Conservation (phyloP, 2,113 vertebrate genomes). For the Etia nguti region DNA sequence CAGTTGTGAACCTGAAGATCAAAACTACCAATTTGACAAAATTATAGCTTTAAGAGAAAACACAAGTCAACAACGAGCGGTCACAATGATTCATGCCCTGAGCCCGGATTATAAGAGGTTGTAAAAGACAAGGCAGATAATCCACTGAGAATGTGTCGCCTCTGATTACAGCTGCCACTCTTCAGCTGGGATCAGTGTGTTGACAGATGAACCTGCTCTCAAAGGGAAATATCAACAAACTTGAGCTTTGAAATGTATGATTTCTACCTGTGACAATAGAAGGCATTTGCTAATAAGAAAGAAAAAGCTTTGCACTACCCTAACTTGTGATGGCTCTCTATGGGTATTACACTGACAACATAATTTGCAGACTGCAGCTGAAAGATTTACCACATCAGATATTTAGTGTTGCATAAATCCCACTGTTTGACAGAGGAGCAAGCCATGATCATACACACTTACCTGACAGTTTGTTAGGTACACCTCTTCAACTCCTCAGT, state of each 20-base stretch:
- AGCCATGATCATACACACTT: background rate
- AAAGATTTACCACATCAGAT: background rate
- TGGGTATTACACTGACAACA: background rate
- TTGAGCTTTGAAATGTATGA: background rate
- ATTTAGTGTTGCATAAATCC: background rate
- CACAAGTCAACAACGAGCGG: slow-evolving; percentile 32
- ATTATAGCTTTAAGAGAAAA: slow-evolving; percentile 44
- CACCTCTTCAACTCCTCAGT: background rate
- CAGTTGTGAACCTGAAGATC: slow-evolving; percentile 48
- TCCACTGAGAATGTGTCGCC: slow-evolving; percentile 51
- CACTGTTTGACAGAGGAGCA: background rate
- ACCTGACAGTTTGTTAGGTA: background rate
- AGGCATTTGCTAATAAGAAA: background rate
- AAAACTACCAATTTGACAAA: slow-evolving; percentile 54
- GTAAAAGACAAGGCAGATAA: slow-evolving; percentile 52
- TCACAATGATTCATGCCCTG: slow-evolving; percentile 42
- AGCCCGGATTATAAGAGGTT: slow-evolving; percentile 47
- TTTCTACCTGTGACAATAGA: background rate
- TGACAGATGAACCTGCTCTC: slow-evolving; percentile 38
- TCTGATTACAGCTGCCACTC: slow-evolving; percentile 46
- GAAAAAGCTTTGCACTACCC: background rate
- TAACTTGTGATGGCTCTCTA: background rate
- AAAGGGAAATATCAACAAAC: background rate
- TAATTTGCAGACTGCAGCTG: background rate
- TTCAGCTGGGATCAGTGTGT: slow-evolving; percentile 27